Evolutionary conservation across 2,888 invertebrate genomes (phyloP), one percentile per base, ranked within the genome.

Genomic region (Linnaemya vulpina): DNA sequence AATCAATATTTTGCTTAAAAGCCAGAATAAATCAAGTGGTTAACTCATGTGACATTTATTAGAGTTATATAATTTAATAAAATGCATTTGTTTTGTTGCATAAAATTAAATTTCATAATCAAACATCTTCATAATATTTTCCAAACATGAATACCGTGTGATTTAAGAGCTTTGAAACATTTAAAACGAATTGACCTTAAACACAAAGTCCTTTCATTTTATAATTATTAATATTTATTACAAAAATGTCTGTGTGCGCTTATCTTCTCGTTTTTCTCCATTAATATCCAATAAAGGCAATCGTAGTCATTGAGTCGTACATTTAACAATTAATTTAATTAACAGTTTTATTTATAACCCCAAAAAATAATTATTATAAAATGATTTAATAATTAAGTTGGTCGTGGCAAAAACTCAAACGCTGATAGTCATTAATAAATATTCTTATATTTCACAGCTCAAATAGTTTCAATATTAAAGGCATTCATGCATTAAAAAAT

Each of bases 271-370:
- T 51, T 20, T 17, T 68, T 73, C 7, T n/a, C 15, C 30, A 53
- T 58, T 68, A 17, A 67, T 20, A 63, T 53, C 49, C 51, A 65
- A 22, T 43, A 58, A 68, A 25, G 15, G 43, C 43, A 65, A 75
- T 55, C 43, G 43, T 25, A 67, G n/a, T 60, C 58, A 77, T 77
- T 68, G 46, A 60, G 15, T 17, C 22, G 60, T 49, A 77, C 49
- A 60, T 77, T 77, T 60, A 68, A 60, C 68, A 77, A 77, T 68
- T 60, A 49, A 68, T 60, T 77, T 77, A 77, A 77, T 77, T 68
- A 60, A 77, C 58, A 67, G 49, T 68, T 58, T 77, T 77, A 68
- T 68, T 77, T 67, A 67, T 58, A 68, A 49, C 68, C 20, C 8
- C 15, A 35, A 51, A 67, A 77, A 60, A 77, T 49, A 68, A 77